phyloP scores from a whole-genome alignment of 2,113 vertebrate genomes.

The Tachysurus fulvidraco region DNA sequence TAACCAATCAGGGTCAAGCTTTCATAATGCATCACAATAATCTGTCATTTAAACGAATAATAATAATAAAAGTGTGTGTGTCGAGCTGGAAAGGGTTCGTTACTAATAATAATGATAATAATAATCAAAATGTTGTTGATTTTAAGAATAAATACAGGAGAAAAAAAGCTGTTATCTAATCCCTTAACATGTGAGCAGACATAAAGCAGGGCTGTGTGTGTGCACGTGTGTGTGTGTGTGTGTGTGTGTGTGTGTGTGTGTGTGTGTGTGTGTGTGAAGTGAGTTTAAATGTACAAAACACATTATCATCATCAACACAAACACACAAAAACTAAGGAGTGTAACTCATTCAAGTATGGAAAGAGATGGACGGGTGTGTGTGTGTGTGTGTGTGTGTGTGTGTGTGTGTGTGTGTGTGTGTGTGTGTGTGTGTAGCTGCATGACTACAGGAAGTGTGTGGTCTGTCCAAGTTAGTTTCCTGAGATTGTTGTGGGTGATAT shows the following conservation, averaged over 20 bases:
- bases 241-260: neutral
- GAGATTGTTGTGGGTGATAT: constrained; percentile 66
- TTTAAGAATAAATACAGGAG: constrained; percentile 35
- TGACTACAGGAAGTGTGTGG: constrained; percentile 34
- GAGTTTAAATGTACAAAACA: neutral
- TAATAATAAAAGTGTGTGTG: neutral
- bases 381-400: constrained; percentile 49
- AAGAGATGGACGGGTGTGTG: neutral
- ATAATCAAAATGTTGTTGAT: neutral
- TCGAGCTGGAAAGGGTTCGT: neutral
- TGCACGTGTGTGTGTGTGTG: neutral
- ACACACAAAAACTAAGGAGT: neutral
- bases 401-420: constrained; percentile 43
- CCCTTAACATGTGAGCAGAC: neutral
- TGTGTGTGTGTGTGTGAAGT: neutral
- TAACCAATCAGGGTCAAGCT: neutral
- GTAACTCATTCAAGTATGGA: constrained; percentile 7
- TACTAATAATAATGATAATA: neutral
- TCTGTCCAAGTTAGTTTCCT: constrained; percentile 65
- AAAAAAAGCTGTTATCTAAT: constrained; percentile 12
- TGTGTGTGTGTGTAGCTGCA: constrained; percentile 33
- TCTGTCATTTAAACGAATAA: neutral
- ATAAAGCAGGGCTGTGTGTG: neutral
- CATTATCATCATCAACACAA: neutral
- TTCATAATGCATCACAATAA: neutral